A percentile compares a stretch with the other conserved stretches of the same genome.
Conservation (phyloP, 2,113 vertebrate genomes). For the Beaufortia kweichowensis region DNA sequence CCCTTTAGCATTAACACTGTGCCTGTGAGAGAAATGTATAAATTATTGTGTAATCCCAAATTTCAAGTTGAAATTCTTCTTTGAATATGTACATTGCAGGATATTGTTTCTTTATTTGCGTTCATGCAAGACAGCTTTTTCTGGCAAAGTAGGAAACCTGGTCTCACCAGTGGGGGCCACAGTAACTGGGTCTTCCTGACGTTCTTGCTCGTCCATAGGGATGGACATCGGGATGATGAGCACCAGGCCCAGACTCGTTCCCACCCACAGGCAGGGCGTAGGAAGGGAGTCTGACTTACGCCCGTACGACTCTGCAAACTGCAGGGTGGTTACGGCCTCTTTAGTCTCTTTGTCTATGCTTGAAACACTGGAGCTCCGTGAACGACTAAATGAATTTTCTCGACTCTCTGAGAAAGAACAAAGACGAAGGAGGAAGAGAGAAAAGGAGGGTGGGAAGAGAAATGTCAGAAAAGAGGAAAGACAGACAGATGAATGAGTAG, state of each 20-base stretch:
- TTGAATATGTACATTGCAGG: too few species aligned
- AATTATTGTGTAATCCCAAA: too few species aligned
- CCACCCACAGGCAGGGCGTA: conserved; percentile 92
- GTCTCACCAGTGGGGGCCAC: conserved; percentile 87
- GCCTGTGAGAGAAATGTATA: conserved; percentile 68
- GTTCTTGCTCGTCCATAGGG: conserved; percentile 83
- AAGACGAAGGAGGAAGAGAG: background rate
- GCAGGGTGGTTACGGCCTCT: conserved; percentile 90
- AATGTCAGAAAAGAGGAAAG: background rate
- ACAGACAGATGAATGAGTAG: background rate
- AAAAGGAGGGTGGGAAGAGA: conserved; percentile 1
- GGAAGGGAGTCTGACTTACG: conserved; percentile 82
- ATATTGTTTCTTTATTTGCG: too few species aligned
- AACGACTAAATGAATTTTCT: conserved; percentile 95
- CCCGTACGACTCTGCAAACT: conserved; percentile 90
- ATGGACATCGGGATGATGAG: conserved; percentile 88
- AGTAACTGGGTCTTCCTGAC: conserved; percentile 84
- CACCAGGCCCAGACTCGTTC: conserved; percentile 91
- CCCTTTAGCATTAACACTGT: conserved; percentile 88
- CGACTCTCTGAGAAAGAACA: conserved; percentile 80
- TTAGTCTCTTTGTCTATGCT: conserved; percentile 97
- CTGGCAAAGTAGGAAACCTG: background rate
- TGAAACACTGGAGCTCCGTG: conserved; percentile 95
- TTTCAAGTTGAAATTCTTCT: too few species aligned
- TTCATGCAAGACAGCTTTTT: too few species aligned